phyloP scores from a whole-genome alignment of 30 jellyfish, hydroid and myxozoan genomes.

The Turritopsis rubra region DNA sequence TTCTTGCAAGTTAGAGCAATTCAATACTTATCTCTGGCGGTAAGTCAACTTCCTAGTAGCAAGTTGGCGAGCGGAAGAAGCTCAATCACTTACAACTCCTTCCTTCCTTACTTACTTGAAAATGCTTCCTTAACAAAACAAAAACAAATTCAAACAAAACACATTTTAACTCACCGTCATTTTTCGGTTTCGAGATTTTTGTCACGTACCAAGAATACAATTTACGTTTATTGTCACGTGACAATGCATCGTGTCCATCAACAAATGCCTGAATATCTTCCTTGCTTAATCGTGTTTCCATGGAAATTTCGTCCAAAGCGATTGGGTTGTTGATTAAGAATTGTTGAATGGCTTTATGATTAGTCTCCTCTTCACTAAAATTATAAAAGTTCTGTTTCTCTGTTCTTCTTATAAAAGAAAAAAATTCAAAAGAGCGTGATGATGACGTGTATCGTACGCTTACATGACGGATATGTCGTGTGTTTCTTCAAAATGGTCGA shows the following conservation, averaged over 20 bases:
- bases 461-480: not conserved
- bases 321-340: slow-evolving; percentile 80
- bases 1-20: too few species aligned
- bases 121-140: too few species aligned
- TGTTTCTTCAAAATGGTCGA: not conserved
- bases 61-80: too few species aligned
- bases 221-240: slow-evolving; percentile 41
- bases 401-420: not conserved
- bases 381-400: not conserved
- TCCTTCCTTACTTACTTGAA: too few species aligned
- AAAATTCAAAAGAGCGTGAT: too few species aligned
- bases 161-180: slow-evolving; percentile 43
- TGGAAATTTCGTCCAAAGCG: slow-evolving; percentile 61
- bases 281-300: slow-evolving; percentile 72
- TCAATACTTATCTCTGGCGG: too few species aligned
- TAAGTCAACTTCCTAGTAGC: too few species aligned
- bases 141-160: not conserved
- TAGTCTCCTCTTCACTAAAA: slow-evolving; percentile 72
- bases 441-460: too few species aligned
- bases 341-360: slow-evolving; percentile 61
- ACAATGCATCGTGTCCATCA: slow-evolving; percentile 17
- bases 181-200: slow-evolving; percentile 85
- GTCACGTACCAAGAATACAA: slow-evolving; percentile 88
- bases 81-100: too few species aligned
- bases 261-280: slow-evolving; percentile 48